A percentile compares a stretch with the other conserved stretches of the same genome.
phyloP scores from a whole-genome alignment of 2,797 vertebrate genomes.

The Anguilla anguilla region DNA sequence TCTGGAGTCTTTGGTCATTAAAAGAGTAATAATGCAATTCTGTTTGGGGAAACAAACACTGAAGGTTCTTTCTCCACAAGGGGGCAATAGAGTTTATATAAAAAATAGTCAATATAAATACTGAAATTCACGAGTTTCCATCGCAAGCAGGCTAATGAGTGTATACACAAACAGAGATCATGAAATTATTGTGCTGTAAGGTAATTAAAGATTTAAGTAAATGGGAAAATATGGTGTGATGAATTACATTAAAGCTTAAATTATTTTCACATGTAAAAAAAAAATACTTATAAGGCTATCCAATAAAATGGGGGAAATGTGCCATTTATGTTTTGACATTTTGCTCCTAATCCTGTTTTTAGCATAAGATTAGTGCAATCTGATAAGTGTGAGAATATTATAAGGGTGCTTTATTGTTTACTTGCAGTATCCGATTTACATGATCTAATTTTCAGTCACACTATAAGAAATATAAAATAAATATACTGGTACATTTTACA shows the following conservation, averaged over 20 bases:
- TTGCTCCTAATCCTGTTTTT: not conserved
- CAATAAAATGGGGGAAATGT: not conserved
- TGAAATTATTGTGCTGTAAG: slow-evolving; percentile 16
- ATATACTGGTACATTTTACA: slow-evolving; percentile 29
- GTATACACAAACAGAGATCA: not conserved
- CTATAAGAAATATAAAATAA: slow-evolving; percentile 26
- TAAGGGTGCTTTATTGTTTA: not conserved
- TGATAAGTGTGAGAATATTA: not conserved
- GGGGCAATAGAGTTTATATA: slow-evolving; percentile 13
- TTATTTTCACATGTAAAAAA: not conserved
- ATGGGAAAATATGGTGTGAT: not conserved
- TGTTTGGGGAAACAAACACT: slow-evolving; percentile 7
- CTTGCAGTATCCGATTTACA: slow-evolving; percentile 17
- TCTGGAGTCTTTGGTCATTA: not conserved
- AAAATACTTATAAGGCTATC: not conserved
- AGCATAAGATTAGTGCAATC: not conserved
- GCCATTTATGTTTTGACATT: not conserved
- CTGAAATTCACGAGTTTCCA: not conserved
- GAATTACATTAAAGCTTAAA: not conserved
- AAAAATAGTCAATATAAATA: not conserved
- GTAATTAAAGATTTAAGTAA: not conserved
- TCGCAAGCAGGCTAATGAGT: not conserved
- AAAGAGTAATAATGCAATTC: not conserved
- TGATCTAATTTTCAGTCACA: slow-evolving; percentile 6
- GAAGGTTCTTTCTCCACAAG: slow-evolving; percentile 15